Percentiles rank a stretch among this genome's conserved stretches.
Evolutionary conservation across 2,888 invertebrate species (phyloP).

Genomic region (Furcula furcula): DNA sequence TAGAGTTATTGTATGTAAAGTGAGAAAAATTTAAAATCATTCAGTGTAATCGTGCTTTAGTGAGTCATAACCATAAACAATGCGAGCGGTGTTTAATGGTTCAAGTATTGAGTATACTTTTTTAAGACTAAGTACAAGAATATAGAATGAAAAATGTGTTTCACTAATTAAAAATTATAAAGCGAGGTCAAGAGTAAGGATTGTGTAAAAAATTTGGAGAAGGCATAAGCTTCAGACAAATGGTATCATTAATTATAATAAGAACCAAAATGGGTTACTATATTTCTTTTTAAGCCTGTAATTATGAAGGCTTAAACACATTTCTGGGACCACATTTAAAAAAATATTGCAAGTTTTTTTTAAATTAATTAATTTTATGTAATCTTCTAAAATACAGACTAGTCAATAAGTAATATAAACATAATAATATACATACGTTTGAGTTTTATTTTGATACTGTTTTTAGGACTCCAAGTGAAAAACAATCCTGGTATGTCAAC

Average conservation of each 20-base stretch:
- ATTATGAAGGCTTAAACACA: slow-evolving; percentile 4
- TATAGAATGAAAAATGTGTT: no score
- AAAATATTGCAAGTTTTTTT: not conserved
- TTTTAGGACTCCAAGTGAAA: slow-evolving; percentile 75
- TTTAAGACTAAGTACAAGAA: no score
- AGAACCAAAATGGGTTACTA: not conserved
- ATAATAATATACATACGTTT: slow-evolving; percentile 61
- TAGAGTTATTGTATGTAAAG: no score
- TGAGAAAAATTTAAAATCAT: no score
- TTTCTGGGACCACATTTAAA: slow-evolving; percentile 1
- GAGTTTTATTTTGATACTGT: slow-evolving; percentile 77
- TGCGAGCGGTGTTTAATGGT: no score
- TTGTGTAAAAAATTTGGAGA: no score
- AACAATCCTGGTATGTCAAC: slow-evolving; percentile 73
- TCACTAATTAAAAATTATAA: no score
- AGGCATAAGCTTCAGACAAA: not conserved
- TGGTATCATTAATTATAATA: slow-evolving; percentile 1
- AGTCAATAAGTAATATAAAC: no score
- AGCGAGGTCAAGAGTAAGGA: no score
- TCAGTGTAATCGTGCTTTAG: no score
- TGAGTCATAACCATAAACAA: no score
- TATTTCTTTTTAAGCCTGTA: slow-evolving; percentile 1
- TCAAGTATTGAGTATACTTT: no score
- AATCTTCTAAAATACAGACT: not conserved
- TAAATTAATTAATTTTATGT: not conserved